Conservation (phyloP, 2,113 vertebrate species). For the Cyanoliseus patagonus region DNA sequence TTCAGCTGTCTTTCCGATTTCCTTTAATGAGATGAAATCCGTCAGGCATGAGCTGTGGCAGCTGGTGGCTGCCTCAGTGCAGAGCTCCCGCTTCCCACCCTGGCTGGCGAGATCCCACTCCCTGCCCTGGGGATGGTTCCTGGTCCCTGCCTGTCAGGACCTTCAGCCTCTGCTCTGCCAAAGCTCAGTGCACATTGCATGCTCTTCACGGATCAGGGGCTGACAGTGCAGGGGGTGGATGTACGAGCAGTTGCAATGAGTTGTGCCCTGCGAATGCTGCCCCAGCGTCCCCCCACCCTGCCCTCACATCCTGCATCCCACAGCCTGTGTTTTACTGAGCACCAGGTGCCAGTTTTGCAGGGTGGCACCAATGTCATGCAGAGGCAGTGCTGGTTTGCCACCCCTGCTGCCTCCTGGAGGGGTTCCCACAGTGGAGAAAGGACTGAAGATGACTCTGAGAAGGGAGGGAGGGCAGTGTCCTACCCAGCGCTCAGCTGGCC, state of each 20-base stretch:
- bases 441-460: background rate
- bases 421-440: background rate
- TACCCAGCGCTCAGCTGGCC: fast-evolving
- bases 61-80: background rate
- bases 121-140: background rate
- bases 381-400: fast-evolving
- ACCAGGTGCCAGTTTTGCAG: background rate
- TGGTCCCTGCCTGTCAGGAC: background rate
- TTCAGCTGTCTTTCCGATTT: background rate
- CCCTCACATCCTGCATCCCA: background rate
- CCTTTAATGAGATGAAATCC: slow-evolving; percentile 31
- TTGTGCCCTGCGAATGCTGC: background rate
- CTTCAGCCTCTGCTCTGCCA: background rate
- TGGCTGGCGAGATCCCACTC: background rate
- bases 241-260: fast-evolving
- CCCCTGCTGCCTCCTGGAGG: background rate
- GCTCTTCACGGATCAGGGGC: background rate
- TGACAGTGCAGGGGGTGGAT: background rate
- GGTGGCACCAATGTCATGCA: background rate
- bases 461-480: background rate
- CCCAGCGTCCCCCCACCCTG: background rate
- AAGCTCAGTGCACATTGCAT: fast-evolving
- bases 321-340: fast-evolving
- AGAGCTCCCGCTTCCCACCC: background rate
- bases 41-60: background rate